Conservation (phyloP, 1,140 invertebrate species). For the Anoplolepis gracilipes region DNA sequence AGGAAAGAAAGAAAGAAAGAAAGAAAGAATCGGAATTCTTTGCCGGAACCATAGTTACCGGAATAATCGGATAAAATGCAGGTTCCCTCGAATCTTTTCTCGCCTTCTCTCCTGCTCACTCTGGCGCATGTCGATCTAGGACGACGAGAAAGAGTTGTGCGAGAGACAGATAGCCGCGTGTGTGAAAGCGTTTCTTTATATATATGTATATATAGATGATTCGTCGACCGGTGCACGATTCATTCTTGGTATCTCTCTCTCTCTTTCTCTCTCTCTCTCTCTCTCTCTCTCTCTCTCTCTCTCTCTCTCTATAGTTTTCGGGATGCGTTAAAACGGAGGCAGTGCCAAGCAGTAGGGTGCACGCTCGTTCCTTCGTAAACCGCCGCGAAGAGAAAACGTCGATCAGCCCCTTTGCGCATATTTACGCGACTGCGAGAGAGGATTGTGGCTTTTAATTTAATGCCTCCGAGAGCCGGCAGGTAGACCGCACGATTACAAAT, state of each 20-base stretch:
- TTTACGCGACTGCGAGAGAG: constrained; percentile 38
- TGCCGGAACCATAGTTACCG: constrained; percentile 72
- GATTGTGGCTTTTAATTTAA: constrained; percentile 53
- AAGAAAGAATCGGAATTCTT: constrained; percentile 57
- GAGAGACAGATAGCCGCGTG: constrained; percentile 60
- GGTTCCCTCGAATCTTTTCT: constrained; percentile 62
- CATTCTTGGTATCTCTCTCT: constrained; percentile 41
- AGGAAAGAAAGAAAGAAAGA: background rate
- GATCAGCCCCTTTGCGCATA: constrained; percentile 39
- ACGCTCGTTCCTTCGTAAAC: constrained; percentile 23
- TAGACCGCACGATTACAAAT: constrained; percentile 14
- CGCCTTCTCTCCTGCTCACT: constrained; percentile 20
- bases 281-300: background rate
- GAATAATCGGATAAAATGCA: constrained; percentile 78
- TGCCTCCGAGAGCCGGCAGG: constrained; percentile 27
- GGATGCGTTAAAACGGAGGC: constrained; percentile 3
- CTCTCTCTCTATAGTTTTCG: background rate
- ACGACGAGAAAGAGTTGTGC: constrained; percentile 50
- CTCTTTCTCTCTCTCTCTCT: background rate
- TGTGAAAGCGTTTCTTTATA: constrained; percentile 47
- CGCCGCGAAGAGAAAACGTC: constrained; percentile 39
- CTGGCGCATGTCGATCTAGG: constrained; percentile 9
- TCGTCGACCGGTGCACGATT: constrained; percentile 72
- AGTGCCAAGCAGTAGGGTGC: constrained; percentile 1
- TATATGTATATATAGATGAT: constrained; percentile 61